Percentiles rank a stretch among this genome's conserved stretches.
Evolutionary conservation across 2,888 invertebrate species (phyloP).

Genomic region (Eupithecia abbreviata): DNA sequence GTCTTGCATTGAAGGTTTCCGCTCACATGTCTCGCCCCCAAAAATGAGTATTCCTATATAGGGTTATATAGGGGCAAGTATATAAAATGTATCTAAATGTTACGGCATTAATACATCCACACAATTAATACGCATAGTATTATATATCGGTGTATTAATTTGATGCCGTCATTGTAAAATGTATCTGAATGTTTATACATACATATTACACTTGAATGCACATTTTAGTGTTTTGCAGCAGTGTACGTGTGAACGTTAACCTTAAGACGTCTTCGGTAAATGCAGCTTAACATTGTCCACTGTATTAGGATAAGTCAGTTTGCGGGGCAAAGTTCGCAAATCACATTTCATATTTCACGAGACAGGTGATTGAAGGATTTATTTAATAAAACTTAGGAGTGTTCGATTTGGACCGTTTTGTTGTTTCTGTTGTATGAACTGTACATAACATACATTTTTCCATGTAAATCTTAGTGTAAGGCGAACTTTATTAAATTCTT

Average conservation of each 20-base stretch:
- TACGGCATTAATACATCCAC: too few relatives aligned
- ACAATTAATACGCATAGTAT: too few relatives aligned
- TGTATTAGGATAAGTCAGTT: constrained; percentile 8
- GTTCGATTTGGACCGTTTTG: constrained; percentile 43
- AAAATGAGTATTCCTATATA: not conserved
- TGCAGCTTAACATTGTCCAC: not conserved
- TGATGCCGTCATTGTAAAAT: not conserved
- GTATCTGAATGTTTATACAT: not conserved
- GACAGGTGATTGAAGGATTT: not conserved
- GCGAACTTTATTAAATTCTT: constrained; percentile 79
- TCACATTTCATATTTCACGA: not conserved
- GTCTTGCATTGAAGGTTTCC: not conserved
- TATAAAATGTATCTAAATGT: too few relatives aligned
- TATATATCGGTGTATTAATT: not conserved
- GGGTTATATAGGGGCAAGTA: too few relatives aligned
- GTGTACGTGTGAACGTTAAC: not conserved
- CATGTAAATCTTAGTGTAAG: constrained; percentile 70
- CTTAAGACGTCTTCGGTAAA: not conserved
- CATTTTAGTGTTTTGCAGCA: not conserved
- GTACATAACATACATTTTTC: constrained; percentile 58
- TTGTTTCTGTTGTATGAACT: constrained; percentile 57
- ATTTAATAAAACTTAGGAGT: constrained; percentile 18
- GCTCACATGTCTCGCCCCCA: not conserved
- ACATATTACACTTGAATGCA: not conserved
- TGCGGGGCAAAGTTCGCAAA: constrained; percentile 4